Conservation (phyloP, 2,888 invertebrate genomes). For the Apamea sordens region DNA sequence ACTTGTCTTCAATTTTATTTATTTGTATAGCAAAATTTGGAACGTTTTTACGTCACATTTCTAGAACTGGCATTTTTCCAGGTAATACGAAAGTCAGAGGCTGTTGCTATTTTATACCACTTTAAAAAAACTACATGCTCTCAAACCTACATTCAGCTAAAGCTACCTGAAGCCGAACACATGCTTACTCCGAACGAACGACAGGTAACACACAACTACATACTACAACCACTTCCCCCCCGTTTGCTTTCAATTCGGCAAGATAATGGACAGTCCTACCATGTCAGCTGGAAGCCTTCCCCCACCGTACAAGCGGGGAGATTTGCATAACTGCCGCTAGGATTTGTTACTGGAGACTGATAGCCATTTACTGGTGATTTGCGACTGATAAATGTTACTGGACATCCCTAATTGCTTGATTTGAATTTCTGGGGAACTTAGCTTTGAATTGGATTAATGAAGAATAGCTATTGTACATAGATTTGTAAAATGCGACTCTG, state of each 20-base stretch:
- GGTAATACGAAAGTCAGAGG: too few relatives aligned
- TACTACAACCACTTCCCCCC: background rate
- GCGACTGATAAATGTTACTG: constrained; percentile 45
- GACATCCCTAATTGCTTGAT: constrained; percentile 31
- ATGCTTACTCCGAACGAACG: background rate
- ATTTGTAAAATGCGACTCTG: background rate
- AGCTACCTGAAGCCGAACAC: background rate
- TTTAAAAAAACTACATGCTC: background rate
- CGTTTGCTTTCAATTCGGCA: constrained; percentile 41
- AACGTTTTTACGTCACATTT: background rate
- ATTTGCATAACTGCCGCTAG: constrained; percentile 56
- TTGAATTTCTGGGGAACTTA: constrained; percentile 14
- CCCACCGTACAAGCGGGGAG: constrained; percentile 37
- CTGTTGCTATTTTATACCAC: background rate
- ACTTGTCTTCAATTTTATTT: too few relatives aligned
- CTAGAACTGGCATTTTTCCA: background rate
- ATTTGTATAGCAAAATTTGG: too few relatives aligned
- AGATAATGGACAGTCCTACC: constrained; percentile 45
- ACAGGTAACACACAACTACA: background rate
- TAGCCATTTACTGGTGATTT: constrained; percentile 47
- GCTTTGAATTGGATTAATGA: background rate
- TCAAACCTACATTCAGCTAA: background rate
- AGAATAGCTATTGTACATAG: background rate
- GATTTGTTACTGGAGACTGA: constrained; percentile 54
- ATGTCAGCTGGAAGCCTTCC: constrained; percentile 26